phyloP scores from a whole-genome alignment of 2,888 invertebrate genomes.

The Aromia moschata region DNA sequence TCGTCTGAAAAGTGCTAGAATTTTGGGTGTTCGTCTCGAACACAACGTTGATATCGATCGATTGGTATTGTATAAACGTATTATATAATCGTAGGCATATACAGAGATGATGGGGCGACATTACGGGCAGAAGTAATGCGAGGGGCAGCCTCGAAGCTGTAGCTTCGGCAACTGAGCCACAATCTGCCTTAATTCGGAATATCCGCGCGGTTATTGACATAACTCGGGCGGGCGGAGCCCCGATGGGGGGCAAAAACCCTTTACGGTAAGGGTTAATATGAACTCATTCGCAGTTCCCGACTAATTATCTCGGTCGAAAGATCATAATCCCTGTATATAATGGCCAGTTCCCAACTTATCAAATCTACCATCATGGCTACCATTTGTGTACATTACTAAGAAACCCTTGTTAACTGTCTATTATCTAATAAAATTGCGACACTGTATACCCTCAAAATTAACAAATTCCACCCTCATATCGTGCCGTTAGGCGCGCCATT shows the following conservation, averaged over 20 bases:
- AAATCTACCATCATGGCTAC: conserved; percentile 63
- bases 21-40: too few relatives aligned
- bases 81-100: too few relatives aligned
- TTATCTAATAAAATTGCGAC: conserved; percentile 57
- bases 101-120: conserved; percentile 44
- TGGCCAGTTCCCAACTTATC: conserved; percentile 63
- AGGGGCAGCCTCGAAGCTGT: conserved; percentile 46
- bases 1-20: too few relatives aligned
- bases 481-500: conserved; percentile 32
- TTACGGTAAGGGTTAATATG: conserved; percentile 63
- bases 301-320: conserved; percentile 64
- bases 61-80: too few relatives aligned
- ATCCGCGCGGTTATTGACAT: conserved; percentile 63
- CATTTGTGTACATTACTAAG: conserved; percentile 57
- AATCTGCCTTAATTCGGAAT: conserved; percentile 63
- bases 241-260: conserved; percentile 50
- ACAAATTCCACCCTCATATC: conserved; percentile 43
- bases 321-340: conserved; percentile 64
- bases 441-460: conserved; percentile 48
- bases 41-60: too few relatives aligned
- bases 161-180: conserved; percentile 40
- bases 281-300: conserved; percentile 62
- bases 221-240: conserved; percentile 52
- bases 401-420: conserved; percentile 53
- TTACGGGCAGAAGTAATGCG: conserved; percentile 47